Base-by-base conservation (phyloP, 1,140 invertebrate genomes). In the Aphaenogaster ashmeadi region DNA sequence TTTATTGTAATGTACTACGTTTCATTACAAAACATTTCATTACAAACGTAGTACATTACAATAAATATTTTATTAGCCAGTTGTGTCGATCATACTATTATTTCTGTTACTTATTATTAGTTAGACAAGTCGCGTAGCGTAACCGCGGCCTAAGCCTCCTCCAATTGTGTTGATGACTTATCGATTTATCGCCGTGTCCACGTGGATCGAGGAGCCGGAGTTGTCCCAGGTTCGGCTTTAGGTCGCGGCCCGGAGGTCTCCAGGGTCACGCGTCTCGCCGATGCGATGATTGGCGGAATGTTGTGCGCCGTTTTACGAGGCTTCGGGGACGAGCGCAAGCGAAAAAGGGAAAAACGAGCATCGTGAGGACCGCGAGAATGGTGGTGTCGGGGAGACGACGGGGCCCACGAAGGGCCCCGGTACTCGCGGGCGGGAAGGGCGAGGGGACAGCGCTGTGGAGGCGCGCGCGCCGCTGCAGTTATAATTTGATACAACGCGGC, bases 201-300 rank as follows among this genome's bases (percentile, higher is more conserved):
- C 81, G 69, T 86, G 83, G 62, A 87, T 77, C 74, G 81, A 67
- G 21, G 21, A 72, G 21, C 18, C 36, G 87, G 21, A 86, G 86
- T 81, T 69, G 71, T 78, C 38, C 86, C 71, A 66, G 62, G 87
- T 88, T 89, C 41, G 74, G 69, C 69, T 67, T 44, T 72, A 83
- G 89, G 88, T 79, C 85, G 77, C 58, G 64, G 60, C 38, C 47
- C 38, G 50, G 21, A 64, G 88, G 64, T 90, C 89, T 18, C 41
- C 27, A 50, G 41, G 88, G 72, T 89, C 78, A 89, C 72, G 21
- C 66, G 75, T 81, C 88, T 89, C 91, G 83, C 62, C 85, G 56
- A 67, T 54, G 84, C 74, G 90, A 92, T 93, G 91, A 93, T 92
- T 90, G 92, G 90, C 89, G 90, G 92, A 93, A 93, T 93, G 80